Percentiles rank a stretch among this genome's conserved stretches.
Conservation (phyloP, 2,888 invertebrate species). For the Meteorus cinctellus region DNA sequence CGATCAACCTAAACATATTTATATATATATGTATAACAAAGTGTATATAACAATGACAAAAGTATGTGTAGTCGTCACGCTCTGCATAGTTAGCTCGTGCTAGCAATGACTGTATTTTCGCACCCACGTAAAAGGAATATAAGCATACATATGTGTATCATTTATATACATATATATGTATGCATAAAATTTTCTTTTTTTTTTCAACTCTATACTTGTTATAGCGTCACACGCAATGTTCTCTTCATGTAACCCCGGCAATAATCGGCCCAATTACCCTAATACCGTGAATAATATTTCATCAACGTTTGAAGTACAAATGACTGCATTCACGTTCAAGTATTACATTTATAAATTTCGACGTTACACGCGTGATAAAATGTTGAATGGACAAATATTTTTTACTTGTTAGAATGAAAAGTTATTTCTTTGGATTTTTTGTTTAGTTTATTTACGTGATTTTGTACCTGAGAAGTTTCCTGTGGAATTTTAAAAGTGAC, state of each 20-base stretch:
- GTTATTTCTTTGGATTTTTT: too few relatives aligned
- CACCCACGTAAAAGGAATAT: conserved; percentile 43
- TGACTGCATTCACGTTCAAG: conserved; percentile 42
- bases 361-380: conserved; percentile 11
- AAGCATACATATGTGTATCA: conserved; percentile 5
- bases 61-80: conserved; percentile 32
- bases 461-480: too few relatives aligned
- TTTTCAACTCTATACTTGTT: conserved; percentile 8
- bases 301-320: conserved; percentile 59
- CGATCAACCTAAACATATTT: neutral
- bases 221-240: conserved; percentile 53
- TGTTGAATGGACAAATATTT: too few relatives aligned
- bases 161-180: conserved; percentile 10
- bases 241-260: conserved; percentile 55
- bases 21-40: neutral
- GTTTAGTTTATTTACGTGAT: too few relatives aligned
- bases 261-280: conserved; percentile 69
- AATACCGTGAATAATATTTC: conserved; percentile 71
- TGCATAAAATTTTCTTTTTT: neutral
- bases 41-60: conserved; percentile 24
- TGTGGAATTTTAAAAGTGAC: too few relatives aligned
- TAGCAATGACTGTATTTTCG: conserved; percentile 33
- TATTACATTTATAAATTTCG: neutral
- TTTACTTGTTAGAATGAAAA: too few relatives aligned
- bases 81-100: conserved; percentile 41